Evolutionary conservation across 2,797 vertebrate species (phyloP), one percentile per base, ranked within the genome.

Genomic region (Platyrinchus mystaceus): DNA sequence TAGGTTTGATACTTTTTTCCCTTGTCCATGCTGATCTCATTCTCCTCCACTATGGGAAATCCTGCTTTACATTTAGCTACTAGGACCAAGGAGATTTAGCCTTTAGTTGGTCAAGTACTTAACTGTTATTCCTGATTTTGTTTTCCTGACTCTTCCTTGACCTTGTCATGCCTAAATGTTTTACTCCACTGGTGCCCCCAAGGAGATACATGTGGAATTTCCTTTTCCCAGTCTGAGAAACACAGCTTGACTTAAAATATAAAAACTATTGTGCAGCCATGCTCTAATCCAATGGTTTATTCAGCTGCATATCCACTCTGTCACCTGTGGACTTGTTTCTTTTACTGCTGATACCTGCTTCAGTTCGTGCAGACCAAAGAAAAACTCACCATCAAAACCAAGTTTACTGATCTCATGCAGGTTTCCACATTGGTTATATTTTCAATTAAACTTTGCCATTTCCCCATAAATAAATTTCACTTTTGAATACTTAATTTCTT

Each of bases 131-230:
- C 30, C 46, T 86, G 46, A 15, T 94, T 97, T 93, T 83, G 71
- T 94, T 96, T 89, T 73, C 55, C 84, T 95, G 92, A 96, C 94
- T 97, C 53, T 93, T 95, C 43, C 43, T 93, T 96, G 96, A 98
- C 97, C 93, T 95, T 89, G 37, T 94, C 87, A 85, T 95, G 84
- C 91, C 79, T 95, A 96, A 96, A 91, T 85, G 74, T 90, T 97
- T 94, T 84, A 79, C 81, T 88, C 76, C 83, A 89, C 50, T 76
- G 16, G 30, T 97, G 93, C 84, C 94, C 89, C 44, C 69, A 90
- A 90, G 93, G 84, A 93, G 34, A 89, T 94, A 93, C 69, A 96
- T 85, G 93, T 97, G 96, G 92, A 89, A 93, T 87, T 97, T 97
- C 87, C 93, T 94, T 95, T 94, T 93, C 69, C 20, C 89, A 32